Evolutionary conservation across 2,113 vertebrate species (phyloP).

Genomic region (Galemys pyrenaicus): DNA sequence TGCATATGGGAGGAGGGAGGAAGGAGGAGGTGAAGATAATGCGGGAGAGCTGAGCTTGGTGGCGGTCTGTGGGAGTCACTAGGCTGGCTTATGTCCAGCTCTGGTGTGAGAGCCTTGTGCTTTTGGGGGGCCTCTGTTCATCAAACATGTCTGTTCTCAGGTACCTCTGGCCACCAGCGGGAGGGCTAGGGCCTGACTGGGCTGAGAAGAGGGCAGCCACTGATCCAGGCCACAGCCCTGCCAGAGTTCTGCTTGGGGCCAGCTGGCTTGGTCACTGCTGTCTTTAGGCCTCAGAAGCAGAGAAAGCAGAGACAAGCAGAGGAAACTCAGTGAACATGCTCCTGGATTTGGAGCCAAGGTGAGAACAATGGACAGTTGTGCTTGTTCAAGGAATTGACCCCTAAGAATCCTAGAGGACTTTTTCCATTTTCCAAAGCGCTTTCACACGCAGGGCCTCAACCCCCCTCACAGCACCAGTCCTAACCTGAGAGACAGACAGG

Average conservation of each 20-base stretch:
- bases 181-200: rapidly evolving
- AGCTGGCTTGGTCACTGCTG: background rate
- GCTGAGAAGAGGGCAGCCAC: no score
- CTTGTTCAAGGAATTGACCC: background rate
- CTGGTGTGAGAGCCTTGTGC: background rate
- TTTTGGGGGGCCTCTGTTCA: background rate
- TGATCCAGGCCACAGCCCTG: background rate
- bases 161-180: background rate
- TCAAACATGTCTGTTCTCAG: background rate
- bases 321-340: rapidly evolving
- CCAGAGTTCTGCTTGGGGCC: background rate
- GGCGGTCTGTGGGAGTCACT: background rate
- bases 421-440: background rate
- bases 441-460: background rate
- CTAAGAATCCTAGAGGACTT: background rate
- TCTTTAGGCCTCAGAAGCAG: background rate
- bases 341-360: background rate
- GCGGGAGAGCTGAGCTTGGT: no score
- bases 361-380: background rate
- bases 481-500: background rate
- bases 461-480: background rate
- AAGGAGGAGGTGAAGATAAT: background rate
- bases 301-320: background rate
- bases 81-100: background rate
- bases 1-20: no score